Evolutionary conservation across 1,140 invertebrate genomes (phyloP), one percentile per base, ranked within the genome.

Genomic region (Drosophila rufa): DNA sequence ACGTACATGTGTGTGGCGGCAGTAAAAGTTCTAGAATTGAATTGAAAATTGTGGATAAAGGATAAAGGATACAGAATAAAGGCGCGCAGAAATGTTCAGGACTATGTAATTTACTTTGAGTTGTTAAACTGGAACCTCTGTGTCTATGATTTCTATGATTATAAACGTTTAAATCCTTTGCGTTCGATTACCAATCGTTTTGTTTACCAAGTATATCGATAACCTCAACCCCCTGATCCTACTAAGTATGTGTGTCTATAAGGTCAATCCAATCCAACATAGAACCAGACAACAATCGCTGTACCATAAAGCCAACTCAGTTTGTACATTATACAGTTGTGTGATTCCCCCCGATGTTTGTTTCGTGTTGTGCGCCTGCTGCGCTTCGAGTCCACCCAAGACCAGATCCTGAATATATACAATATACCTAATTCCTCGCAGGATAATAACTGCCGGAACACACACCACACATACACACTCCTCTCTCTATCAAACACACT

Each of bases 71-170:
- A 43, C 11, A 61, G 40, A 51, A 70, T 82, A 36, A 53, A 19
- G 65, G 65, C 79, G 69, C 68, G 74, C 65, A 53, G 67, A 75
- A 79, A 71, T 71, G 71, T 87, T 80, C 62, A 69, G 79, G 40
- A 87, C 70, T 80, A 84, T 79, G 76, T 79, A 79, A 48, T 79
- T 62, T 61, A 56, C 56, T 77, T 82, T 77, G 62, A 78, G 64
- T 81, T 89, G 65, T 86, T 71, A 71, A 60, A 60, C 58, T 73
- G 60, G 46, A 80, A 61, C 46, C 76, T 86, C 76, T 73, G 74
- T 89, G 80, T 89, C 83, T 86, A 82, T 86, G 71, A 87, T 86
- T 87, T 87, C 62, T 56, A 46, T 85, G 53, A 56, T 56, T 56
- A 56, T 83, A 71, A 77, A 80, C 58, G 61, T 76, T 76, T 73